Base-by-base conservation (phyloP, 1,140 invertebrate species). In the Drosophila mauritiana region DNA sequence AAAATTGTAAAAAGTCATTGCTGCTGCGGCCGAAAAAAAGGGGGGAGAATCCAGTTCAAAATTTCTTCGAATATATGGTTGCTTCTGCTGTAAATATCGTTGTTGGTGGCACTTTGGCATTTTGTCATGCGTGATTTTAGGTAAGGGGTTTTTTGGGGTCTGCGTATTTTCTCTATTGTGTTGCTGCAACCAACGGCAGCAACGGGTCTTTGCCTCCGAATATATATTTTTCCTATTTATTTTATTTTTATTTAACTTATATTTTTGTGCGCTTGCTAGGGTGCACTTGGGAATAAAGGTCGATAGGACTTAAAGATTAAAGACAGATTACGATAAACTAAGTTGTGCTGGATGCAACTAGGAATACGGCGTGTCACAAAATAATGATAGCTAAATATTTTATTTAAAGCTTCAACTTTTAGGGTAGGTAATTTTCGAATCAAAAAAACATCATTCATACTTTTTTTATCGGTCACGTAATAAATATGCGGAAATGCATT, bases 1-100 rank as follows among this genome's bases (percentile, higher is more conserved):
- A 89, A 89, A 89, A 89, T 89, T 89, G 84, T 89, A 89, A 89
- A 88, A 89, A 89, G 84, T 84, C 84, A 89, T 89, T 84, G 83
- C 84, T 84, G 83, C 70, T 74, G 69, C 78, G 82, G 80, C 76
- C 75, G 58, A 88, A 73, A 82, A 85, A 79, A 45, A n/a, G n/a
- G n/a, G 58, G 54, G 42, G 22, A 51, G 56, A 48, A 46, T 54
- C 68, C 49, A 45, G 45, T 54, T 56, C 57, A 67, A 68, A 86
- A 40, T 27, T 65, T 36, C 70, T 67, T 56, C 53, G 68, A 52
- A 61, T 53, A 53, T 48, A 51, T 34, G 64, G 65, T 69, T 69
- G 64, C 40, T 39, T 40, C 17, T 17, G 20, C 31, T 55, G 27
- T 37, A 46, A 52, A 40, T 42, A 42, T 36, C 53, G 13, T 76